Percentiles rank a stretch among this genome's conserved stretches.
phyloP scores from a whole-genome alignment of 2,797 vertebrate genomes.

The Coilia nasus region DNA sequence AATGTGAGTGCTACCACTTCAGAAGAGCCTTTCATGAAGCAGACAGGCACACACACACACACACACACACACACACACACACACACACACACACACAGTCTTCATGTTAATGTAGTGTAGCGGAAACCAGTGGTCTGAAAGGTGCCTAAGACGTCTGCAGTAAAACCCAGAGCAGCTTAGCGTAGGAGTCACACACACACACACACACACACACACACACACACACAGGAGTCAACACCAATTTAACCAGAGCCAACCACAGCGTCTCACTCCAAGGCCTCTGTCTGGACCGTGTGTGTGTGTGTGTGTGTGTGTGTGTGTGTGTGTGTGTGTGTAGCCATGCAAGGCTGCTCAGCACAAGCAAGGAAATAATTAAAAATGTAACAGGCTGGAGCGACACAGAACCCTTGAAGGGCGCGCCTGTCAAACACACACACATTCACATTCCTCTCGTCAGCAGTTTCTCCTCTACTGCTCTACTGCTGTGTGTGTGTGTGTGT shows the following conservation, averaged over 20 bases:
- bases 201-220: not conserved
- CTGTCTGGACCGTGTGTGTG: slow-evolving; percentile 39
- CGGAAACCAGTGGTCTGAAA: slow-evolving; percentile 1
- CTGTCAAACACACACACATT: slow-evolving; percentile 78
- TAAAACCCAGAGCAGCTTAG: not conserved
- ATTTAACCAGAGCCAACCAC: slow-evolving; percentile 51
- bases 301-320: slow-evolving; percentile 37
- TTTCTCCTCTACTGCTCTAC: slow-evolving; percentile 63
- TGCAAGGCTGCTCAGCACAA: slow-evolving; percentile 68
- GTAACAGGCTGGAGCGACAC: slow-evolving; percentile 83
- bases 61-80: too few species aligned
- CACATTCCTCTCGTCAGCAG: slow-evolving; percentile 77
- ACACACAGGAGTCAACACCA: not conserved
- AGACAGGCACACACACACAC: too few species aligned
- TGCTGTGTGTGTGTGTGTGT: slow-evolving; percentile 13
- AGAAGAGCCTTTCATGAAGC: too few species aligned
- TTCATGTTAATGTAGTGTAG: not conserved
- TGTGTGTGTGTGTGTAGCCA: slow-evolving; percentile 53
- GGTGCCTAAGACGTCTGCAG: not conserved
- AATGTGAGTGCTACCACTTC: too few species aligned
- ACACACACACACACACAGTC: too few species aligned
- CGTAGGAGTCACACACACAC: slow-evolving; percentile 5
- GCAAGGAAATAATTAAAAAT: slow-evolving; percentile 90
- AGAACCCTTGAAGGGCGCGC: slow-evolving; percentile 87
- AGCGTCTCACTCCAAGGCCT: slow-evolving; percentile 45